Conservation (phyloP, 2,888 invertebrate species). For the Fabriciana adippe region DNA sequence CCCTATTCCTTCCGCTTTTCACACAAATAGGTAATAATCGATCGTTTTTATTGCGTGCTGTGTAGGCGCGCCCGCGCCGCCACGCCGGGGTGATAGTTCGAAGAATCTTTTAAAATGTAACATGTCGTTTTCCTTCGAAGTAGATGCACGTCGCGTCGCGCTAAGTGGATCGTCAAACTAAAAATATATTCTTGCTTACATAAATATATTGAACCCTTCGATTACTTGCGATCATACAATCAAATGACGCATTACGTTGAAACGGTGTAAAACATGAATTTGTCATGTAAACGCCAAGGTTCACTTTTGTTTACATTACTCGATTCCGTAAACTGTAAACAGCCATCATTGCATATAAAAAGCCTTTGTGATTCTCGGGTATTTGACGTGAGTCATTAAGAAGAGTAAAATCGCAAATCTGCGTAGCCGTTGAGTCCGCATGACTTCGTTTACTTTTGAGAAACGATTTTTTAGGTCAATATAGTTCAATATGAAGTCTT, state of each 20-base stretch:
- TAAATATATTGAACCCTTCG: slow-evolving; percentile 37
- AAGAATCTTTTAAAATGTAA: slow-evolving; percentile 67
- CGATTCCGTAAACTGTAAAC: slow-evolving; percentile 69
- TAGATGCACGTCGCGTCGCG: slow-evolving; percentile 53
- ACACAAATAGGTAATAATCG: slow-evolving; percentile 82
- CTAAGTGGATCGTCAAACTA: slow-evolving; percentile 70
- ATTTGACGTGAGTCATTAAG: slow-evolving; percentile 70
- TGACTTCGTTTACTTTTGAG: slow-evolving; percentile 42
- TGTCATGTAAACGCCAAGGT: slow-evolving; percentile 61
- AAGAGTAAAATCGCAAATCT: slow-evolving; percentile 57
- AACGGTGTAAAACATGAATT: slow-evolving; percentile 49
- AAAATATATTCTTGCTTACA: slow-evolving; percentile 29
- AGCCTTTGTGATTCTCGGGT: slow-evolving; percentile 69
- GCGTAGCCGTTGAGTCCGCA: slow-evolving; percentile 44
- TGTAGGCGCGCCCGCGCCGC: slow-evolving; percentile 58
- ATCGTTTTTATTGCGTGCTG: slow-evolving; percentile 77
- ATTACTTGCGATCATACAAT: slow-evolving; percentile 32
- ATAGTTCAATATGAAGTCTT: slow-evolving; percentile 24
- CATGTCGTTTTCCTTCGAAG: slow-evolving; percentile 61
- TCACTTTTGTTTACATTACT: slow-evolving; percentile 65
- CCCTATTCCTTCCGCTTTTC: slow-evolving; percentile 78
- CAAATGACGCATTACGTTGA: slow-evolving; percentile 46
- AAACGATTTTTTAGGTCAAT: slow-evolving; percentile 24
- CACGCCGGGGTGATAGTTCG: slow-evolving; percentile 67
- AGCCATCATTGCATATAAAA: slow-evolving; percentile 66